Base-by-base conservation (phyloP, 2,797 vertebrate genomes). In the Botia kubotai region DNA sequence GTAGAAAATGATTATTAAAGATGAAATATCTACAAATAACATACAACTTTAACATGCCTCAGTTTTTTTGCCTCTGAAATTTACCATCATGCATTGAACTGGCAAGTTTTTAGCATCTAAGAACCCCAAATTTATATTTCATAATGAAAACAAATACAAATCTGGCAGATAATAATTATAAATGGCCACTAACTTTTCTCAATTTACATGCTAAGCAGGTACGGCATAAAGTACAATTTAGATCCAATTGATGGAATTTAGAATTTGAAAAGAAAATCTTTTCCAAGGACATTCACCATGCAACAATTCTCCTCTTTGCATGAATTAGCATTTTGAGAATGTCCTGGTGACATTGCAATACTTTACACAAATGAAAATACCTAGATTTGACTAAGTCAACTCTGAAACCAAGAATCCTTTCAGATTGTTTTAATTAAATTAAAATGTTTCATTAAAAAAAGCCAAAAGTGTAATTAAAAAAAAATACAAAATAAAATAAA, bases 321-420 rank as follows among this genome's bases (percentile, higher is more conserved):
- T 86, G 92, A 86, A 94, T 90, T 82, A 95, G 76, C 86, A 93
- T 94, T 6, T 87, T 88, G 81, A 60, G 66, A 83, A 84, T 72
- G 79, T 82, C 80, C 53, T 52, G 39, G 74, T 29, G 71, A 81
- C 75, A 77, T 29, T 70, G n/a, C 14, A 6, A 43, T 60, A 8
- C 43, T 63, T 75, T 58, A 82, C 57, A 77, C 72, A 86, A 74
- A 83, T 83, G 80, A 84, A 83, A 79, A 83, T n/a, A 91, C 83
- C 90, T 96, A 95, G 89, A 98, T 94, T 80, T 96, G 94, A 0
- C 95, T 96, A 92, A 93, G 93, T 85, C 95, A 92, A 87, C 96
- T 96, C 87, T 95, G 95, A 88, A 72, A 81, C 33, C 11, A 13
- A 36, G n/a, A 58, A 13, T 29, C 62, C 17, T 68, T 23, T 23